A percentile compares a stretch with the other conserved stretches of the same genome.
These are phyloP conservation scores for Plebejus anna DNA, from an alignment of 2,888 invertebrate genomes.

Conservation along the genomic window DNA sequence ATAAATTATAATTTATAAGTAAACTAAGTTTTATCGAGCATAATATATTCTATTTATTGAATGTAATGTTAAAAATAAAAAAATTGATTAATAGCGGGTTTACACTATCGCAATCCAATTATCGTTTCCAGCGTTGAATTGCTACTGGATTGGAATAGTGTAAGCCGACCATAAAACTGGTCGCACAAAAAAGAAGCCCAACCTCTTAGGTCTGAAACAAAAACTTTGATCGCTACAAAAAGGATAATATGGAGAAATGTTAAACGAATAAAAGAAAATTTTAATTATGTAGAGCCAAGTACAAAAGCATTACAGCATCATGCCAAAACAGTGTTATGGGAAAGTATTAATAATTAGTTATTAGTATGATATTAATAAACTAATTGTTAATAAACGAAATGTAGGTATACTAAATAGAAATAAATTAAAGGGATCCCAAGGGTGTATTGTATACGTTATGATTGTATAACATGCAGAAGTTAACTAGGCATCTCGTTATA, in stretches of 20 bases:
- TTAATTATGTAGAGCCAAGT: no score
- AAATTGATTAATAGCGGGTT: no score
- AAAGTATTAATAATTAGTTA: not conserved
- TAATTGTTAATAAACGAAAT: not conserved
- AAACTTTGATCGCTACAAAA: no score
- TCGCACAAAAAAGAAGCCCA: no score
- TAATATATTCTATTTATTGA: not conserved
- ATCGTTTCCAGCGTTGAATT: no score
- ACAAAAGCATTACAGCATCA: not conserved
- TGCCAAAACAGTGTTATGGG: not conserved
- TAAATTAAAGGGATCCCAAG: not conserved
- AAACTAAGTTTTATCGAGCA: not conserved
- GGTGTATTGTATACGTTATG: constrained; percentile 4
- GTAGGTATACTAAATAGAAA: not conserved
- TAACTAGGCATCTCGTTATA: not conserved
- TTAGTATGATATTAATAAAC: not conserved
- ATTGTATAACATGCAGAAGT: not conserved
- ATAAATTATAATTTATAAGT: not conserved
- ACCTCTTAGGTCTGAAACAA: no score
- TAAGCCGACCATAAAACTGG: no score
- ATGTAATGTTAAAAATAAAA: not conserved
- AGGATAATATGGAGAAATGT: no score
- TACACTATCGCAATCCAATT: no score
- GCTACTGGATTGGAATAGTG: no score
- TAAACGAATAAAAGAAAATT: no score